These are phyloP conservation scores for Chlorops oryzae DNA, from an alignment of 1,140 invertebrate species.

Conservation along the genomic window DNA sequence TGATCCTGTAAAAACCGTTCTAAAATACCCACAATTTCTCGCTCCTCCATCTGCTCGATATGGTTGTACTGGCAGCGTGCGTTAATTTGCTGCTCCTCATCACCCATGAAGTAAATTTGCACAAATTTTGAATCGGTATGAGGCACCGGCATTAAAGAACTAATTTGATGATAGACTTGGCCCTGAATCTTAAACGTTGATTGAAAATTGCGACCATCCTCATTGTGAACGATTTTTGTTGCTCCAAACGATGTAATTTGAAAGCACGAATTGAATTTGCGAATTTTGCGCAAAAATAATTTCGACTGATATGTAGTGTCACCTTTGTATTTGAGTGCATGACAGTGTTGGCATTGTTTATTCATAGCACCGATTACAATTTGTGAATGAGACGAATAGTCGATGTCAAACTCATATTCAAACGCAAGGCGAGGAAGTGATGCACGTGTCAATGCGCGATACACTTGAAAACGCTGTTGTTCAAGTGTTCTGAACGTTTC, in stretches of 20 bases:
- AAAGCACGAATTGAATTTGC: slow-evolving; percentile 18
- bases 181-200: slow-evolving; percentile 50
- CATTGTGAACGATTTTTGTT: slow-evolving; percentile 30
- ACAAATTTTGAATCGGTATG: too few species aligned
- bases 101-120: slow-evolving; percentile 45
- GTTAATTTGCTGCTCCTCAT: slow-evolving; percentile 36
- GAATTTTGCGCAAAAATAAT: slow-evolving; percentile 44
- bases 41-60: slow-evolving; percentile 8
- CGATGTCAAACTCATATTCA: too few species aligned
- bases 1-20: neutral
- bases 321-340: too few species aligned
- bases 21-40: slow-evolving; percentile 6
- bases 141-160: too few species aligned
- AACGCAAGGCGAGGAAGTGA: too few species aligned
- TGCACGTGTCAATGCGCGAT: too few species aligned
- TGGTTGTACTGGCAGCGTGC: slow-evolving; percentile 16
- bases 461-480: too few species aligned
- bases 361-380: too few species aligned
- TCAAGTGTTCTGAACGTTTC: too few species aligned
- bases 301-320: too few species aligned
- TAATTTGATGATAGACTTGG: slow-evolving; percentile 48
- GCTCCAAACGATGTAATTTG: slow-evolving; percentile 24
- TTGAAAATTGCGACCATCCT: slow-evolving; percentile 40
- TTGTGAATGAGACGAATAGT: too few species aligned
- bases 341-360: too few species aligned